Evolutionary conservation across 2,797 vertebrate species (phyloP), one percentile per base, ranked within the genome.

Genomic region (Euthynnus affinis): DNA sequence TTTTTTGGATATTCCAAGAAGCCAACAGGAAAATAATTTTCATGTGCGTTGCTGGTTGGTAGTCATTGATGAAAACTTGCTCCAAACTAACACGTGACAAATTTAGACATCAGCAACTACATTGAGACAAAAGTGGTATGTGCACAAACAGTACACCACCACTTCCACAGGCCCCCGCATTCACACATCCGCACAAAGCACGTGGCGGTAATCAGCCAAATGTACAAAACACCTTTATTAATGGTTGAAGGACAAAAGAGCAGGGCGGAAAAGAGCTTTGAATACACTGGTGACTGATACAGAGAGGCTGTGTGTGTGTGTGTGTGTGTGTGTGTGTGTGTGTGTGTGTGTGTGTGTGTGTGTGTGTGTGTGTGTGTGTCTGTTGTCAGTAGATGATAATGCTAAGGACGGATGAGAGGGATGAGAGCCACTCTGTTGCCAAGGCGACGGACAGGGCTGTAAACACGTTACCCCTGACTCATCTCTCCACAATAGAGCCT

Each of bases 341-440:
- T n/a, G 37, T 58, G 74, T 71, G 60, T 66, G 78, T 61, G 60
- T 71, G 81, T 67, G 79, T 64, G 67, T 82, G 70, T 72, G 73
- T 73, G 69, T 70, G 57, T 61, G 56, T 63, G 37, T 64, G 72
- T 32, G 53, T 78, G 53, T 55, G 70, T 49, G 68, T 37, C 51
- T 51, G 69, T 79, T 83, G 82, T 82, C 71, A 78, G 81, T 87
- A 74, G 84, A 91, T 91, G 88, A 93, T 93, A 89, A 93, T 92
- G 87, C 88, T 91, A 78, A 80, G 89, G 84, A 94, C 52, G 72
- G 88, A 91, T 91, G 87, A 92, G 88, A 92, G 82, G 85, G 89
- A 93, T 91, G 91, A 94, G 91, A 93, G 91, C 84, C 91, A 92
- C 91, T 93, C 92, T 90, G 93, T 94, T 93, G 87, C 92, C 89